phyloP scores from a whole-genome alignment of 2,797 vertebrate genomes.

The Leptoclinus maculatus region DNA sequence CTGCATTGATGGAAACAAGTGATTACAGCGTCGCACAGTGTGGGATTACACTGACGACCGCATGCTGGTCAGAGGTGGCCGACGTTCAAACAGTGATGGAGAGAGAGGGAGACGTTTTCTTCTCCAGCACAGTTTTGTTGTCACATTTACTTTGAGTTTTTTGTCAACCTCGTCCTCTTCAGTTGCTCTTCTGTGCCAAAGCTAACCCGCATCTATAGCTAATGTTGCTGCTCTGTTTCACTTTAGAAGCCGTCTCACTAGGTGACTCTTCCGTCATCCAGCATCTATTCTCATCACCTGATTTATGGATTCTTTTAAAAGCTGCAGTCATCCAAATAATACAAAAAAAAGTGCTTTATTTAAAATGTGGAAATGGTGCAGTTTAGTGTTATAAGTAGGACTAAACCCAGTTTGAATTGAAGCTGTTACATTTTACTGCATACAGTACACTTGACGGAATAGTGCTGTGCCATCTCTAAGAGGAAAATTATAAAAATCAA shows the following conservation, averaged over 20 bases:
- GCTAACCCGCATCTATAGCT: not conserved
- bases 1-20: slow-evolving; percentile 69
- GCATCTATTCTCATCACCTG: not conserved
- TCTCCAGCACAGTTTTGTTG: slow-evolving; percentile 65
- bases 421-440: not conserved
- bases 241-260: not conserved
- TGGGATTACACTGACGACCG: slow-evolving; percentile 56
- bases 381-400: not conserved
- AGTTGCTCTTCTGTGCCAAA: not conserved
- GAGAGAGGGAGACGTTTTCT: slow-evolving; percentile 63
- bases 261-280: no score
- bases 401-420: not conserved
- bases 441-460: no score
- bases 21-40: slow-evolving; percentile 62
- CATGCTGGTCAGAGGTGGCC: slow-evolving; percentile 81
- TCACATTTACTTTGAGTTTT: slow-evolving; percentile 49
- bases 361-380: not conserved
- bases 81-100: slow-evolving; percentile 71
- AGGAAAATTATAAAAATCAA: no score
- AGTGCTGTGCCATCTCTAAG: no score
- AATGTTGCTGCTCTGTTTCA: not conserved
- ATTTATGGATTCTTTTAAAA: slow-evolving; percentile 1
- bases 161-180: slow-evolving; percentile 12
- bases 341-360: not conserved
- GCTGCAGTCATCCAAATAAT: not conserved